These are phyloP conservation scores for Parazoanthus swiftii DNA, from an alignment of 92 coral and sea anemone genomes.

Conservation along the genomic window DNA sequence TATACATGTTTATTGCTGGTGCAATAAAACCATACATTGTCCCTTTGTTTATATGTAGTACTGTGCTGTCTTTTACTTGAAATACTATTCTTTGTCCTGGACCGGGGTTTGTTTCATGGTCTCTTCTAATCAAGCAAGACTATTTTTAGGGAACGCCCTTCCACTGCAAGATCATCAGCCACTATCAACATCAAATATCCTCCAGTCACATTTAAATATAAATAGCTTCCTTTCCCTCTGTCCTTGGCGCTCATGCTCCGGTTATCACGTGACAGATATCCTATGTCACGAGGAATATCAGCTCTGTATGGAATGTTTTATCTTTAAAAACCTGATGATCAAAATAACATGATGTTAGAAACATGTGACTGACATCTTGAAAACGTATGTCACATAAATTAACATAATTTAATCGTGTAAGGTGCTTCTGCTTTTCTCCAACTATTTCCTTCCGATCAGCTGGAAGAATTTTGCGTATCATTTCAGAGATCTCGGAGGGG, in stretches of 20 bases:
- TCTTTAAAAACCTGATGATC: constrained; percentile 51
- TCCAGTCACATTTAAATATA: constrained; percentile 1
- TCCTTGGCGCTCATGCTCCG: constrained; percentile 29
- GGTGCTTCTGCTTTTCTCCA: background rate
- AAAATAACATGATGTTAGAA: background rate
- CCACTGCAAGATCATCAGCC: constrained; percentile 3
- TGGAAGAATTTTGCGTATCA: too few relatives aligned
- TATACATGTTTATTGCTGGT: constrained; percentile 24
- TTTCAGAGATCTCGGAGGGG: too few relatives aligned
- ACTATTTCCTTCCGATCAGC: background rate
- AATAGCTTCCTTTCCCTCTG: constrained; percentile 11
- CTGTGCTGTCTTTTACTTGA: background rate
- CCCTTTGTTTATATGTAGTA: background rate
- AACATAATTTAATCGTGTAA: too few relatives aligned
- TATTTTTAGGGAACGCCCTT: constrained; percentile 1
- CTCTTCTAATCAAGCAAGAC: background rate
- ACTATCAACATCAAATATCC: background rate
- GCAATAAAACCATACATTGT: constrained; percentile 25
- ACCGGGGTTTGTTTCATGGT: background rate
- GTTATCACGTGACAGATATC: constrained; percentile 18
- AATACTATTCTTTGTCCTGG: background rate
- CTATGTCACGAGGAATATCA: constrained; percentile 54
- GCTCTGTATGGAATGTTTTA: constrained; percentile 48
- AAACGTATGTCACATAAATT: background rate
- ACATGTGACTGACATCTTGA: background rate